phyloP scores from a whole-genome alignment of 2,888 invertebrate species.

The Pyralis farinalis region DNA sequence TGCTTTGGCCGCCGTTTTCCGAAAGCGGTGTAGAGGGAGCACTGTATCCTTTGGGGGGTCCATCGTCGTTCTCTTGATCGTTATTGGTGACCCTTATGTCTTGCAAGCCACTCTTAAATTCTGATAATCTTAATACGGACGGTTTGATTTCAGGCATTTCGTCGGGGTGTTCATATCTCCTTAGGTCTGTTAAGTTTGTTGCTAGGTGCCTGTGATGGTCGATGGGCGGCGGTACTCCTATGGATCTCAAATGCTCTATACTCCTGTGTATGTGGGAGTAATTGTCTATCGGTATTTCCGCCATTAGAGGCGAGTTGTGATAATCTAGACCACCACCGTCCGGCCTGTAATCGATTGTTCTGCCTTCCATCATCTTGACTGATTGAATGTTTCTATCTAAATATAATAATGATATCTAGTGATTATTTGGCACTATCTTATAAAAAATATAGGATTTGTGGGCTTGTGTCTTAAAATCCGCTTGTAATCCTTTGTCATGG shows the following conservation, averaged over 20 bases:
- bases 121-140: constrained; percentile 72
- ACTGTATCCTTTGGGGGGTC: constrained; percentile 73
- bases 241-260: constrained; percentile 83
- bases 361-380: constrained; percentile 77
- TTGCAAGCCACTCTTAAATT: constrained; percentile 70
- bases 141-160: constrained; percentile 75
- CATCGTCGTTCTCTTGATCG: constrained; percentile 75
- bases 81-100: constrained; percentile 56
- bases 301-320: constrained; percentile 85
- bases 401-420: constrained; percentile 54
- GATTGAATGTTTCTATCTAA: constrained; percentile 64
- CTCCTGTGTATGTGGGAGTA: constrained; percentile 84
- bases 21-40: constrained; percentile 76
- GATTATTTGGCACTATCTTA: constrained; percentile 73
- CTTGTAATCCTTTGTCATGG: constrained; percentile 64
- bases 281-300: constrained; percentile 84
- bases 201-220: constrained; percentile 72
- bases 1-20: constrained; percentile 70
- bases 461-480: constrained; percentile 43
- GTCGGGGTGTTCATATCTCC: constrained; percentile 74
- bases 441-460: constrained; percentile 62
- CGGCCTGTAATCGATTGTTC: constrained; percentile 77
- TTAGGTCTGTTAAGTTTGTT: constrained; percentile 67
- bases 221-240: constrained; percentile 77
- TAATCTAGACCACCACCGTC: constrained; percentile 84